These are phyloP conservation scores for mouse (Mus musculus) DNA, from an alignment of 2,113 vertebrate genomes.

Conservation along the genomic window DNA sequence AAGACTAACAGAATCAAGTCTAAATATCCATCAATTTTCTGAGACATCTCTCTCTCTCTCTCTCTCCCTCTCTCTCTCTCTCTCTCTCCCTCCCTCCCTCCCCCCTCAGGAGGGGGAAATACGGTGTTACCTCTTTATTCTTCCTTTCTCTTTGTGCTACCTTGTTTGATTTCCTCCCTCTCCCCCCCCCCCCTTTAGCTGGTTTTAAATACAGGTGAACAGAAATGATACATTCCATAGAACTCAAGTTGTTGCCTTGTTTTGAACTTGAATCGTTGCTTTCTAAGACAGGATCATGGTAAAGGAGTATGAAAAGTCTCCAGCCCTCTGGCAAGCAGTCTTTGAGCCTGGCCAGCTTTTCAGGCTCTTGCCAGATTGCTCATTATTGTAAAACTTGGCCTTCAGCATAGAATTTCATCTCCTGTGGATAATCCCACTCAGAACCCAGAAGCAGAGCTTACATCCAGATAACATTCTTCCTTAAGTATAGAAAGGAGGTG, in stretches of 20 bases:
- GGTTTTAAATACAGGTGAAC: slow-evolving; percentile 58
- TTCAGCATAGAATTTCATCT: slow-evolving; percentile 52
- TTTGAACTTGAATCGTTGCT: slow-evolving; percentile 51
- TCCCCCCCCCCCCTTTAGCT: background rate
- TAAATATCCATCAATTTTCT: slow-evolving; percentile 46
- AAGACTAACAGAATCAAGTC: slow-evolving; percentile 57
- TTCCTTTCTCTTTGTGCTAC: background rate
- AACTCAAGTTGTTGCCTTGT: slow-evolving; percentile 64
- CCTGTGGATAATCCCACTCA: slow-evolving; percentile 40
- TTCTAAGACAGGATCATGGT: slow-evolving; percentile 29
- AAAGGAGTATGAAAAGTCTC: background rate
- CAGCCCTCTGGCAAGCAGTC: slow-evolving; percentile 65
- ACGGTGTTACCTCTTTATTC: background rate
- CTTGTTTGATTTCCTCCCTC: background rate
- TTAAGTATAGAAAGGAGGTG: slow-evolving; percentile 37
- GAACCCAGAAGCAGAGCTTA: slow-evolving; percentile 52
- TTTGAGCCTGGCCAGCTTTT: slow-evolving; percentile 65
- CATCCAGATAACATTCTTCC: slow-evolving; percentile 32
- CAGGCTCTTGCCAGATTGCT: slow-evolving; percentile 65
- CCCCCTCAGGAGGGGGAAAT: background rate
- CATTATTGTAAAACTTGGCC: slow-evolving; percentile 48
- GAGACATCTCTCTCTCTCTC: slow-evolving; percentile 55
- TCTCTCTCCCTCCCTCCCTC: slow-evolving; percentile 49
- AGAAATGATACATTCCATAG: slow-evolving; percentile 67
- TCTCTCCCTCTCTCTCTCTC: slow-evolving; percentile 60